Conservation (phyloP, 2,888 invertebrate species). For the Diarsia brunnea region DNA sequence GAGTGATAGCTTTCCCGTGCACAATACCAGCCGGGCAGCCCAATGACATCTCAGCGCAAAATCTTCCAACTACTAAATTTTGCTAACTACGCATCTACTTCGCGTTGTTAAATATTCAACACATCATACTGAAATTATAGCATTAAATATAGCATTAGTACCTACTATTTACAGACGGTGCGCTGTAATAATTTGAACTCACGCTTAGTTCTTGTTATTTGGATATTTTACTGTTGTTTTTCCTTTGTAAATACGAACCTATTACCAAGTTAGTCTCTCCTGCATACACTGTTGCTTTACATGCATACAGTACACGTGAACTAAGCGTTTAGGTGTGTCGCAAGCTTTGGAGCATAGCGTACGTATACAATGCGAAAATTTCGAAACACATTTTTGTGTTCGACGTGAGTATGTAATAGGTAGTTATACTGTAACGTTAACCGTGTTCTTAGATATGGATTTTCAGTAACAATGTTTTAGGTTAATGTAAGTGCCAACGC, state of each 20-base stretch:
- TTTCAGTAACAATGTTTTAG: slow-evolving; percentile 27
- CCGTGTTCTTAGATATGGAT: slow-evolving; percentile 37
- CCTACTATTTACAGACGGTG: slow-evolving; percentile 42
- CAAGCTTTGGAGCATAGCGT: slow-evolving; percentile 50
- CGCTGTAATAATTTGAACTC: slow-evolving; percentile 55
- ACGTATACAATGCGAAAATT: slow-evolving; percentile 56
- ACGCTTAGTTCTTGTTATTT: slow-evolving; percentile 40
- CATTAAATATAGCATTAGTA: slow-evolving; percentile 9
- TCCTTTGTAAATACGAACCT: slow-evolving; percentile 34
- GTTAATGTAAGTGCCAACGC: neutral
- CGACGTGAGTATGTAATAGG: slow-evolving; percentile 47
- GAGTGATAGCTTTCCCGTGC: slow-evolving; percentile 34
- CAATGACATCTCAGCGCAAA: neutral
- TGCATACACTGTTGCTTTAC: slow-evolving; percentile 54
- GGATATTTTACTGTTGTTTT: slow-evolving; percentile 30
- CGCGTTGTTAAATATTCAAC: slow-evolving; percentile 33
- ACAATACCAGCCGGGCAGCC: slow-evolving; percentile 11
- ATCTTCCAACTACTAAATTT: slow-evolving; percentile 13
- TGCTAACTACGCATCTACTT: neutral
- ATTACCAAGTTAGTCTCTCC: slow-evolving; percentile 30
- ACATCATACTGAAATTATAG: slow-evolving; percentile 39
- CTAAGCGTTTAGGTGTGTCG: slow-evolving; percentile 57
- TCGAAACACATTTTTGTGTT: slow-evolving; percentile 62
- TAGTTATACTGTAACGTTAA: slow-evolving; percentile 45
- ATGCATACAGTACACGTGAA: slow-evolving; percentile 42